Base-by-base conservation (phyloP, 2,888 invertebrate species). In the Chalcosyrphus nemorum region DNA sequence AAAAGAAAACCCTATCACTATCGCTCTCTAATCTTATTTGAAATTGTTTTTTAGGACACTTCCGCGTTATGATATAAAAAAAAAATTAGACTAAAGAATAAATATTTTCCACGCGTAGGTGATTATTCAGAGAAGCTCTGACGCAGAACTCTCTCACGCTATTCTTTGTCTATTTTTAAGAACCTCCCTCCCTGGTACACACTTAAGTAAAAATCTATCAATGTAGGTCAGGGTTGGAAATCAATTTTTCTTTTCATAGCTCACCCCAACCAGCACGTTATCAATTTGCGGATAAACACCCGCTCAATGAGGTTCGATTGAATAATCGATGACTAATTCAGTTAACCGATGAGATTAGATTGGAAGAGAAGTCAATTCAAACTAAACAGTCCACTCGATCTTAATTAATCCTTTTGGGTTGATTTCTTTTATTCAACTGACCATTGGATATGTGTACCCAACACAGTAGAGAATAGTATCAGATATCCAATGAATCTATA, bases 221-320 rank as follows among this genome's bases (percentile, higher is more conserved):
- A 66, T 66, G 41, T 66, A 70, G 70, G 70, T 70, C 70, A 70
- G 56, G 70, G 56, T 11, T 17, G 24, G 21, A 15, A 35, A 21
- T n/a, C 45, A 47, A 6, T 63, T 61, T 4, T 17, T 11, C 21
- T n/a, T 17, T 17, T 1, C 1, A 45, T 21, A 21, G 21, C 3
- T 50, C 24, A 24, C 3, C 13, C 2, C 38, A 2, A 4, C 29
- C n/a, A 38, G 35, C 15, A 7, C 4, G 21, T 35, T 65, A 65
- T 65, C 65, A 65, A 21, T 47, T 65, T 29, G 5, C 32, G 17
- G 21, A 21, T 11, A 35, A 35, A 50, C 11, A 63, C 5, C n/a
- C 6, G 15, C 24, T 2, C 13, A 6, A 6, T 1, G 9, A 21
- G 15, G 19, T 24, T 13, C 41, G 15, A 59, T 59, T 59, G 57